A percentile compares a stretch with the other conserved stretches of the same genome.
phyloP scores from a whole-genome alignment of 2,113 vertebrate genomes.

The Gila orcuttii region DNA sequence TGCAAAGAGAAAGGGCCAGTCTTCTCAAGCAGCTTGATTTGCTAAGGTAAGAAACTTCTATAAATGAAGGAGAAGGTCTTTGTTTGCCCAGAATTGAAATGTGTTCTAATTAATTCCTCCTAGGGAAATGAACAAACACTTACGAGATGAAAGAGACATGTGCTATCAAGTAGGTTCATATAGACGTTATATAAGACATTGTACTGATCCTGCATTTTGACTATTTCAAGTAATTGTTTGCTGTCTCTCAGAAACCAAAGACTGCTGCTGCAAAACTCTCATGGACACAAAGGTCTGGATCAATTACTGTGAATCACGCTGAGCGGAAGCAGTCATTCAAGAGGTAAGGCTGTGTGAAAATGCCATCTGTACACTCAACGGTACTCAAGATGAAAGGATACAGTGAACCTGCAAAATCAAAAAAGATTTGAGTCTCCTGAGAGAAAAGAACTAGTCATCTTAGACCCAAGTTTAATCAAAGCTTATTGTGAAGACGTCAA shows the following conservation, averaged over 20 bases:
- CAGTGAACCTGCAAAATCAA: background rate
- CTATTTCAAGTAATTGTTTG: constrained; percentile 10
- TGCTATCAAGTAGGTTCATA: constrained; percentile 70
- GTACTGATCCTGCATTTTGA: background rate
- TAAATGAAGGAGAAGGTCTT: background rate
- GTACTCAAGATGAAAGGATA: background rate
- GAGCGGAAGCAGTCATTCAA: constrained; percentile 68
- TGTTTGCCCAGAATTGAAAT: background rate
- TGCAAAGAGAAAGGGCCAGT: constrained; percentile 85
- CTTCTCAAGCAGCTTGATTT: constrained; percentile 91
- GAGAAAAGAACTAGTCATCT: background rate
- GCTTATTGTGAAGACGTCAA: background rate
- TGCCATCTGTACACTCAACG: background rate
- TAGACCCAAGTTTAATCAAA: background rate
- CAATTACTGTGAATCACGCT: constrained; percentile 71
- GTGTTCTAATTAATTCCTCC: constrained; percentile 21
- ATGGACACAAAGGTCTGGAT: constrained; percentile 76
- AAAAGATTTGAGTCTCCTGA: background rate
- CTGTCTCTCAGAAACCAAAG: constrained; percentile 78
- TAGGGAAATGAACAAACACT: constrained; percentile 95
- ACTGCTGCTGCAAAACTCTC: constrained; percentile 58
- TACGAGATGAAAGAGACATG: constrained; percentile 88
- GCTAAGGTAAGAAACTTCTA: constrained; percentile 77
- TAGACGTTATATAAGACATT: background rate
- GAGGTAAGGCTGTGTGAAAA: constrained; percentile 72